These are phyloP conservation scores for Lipophrys pholis DNA, from an alignment of 2,113 vertebrate species.

Conservation along the genomic window DNA sequence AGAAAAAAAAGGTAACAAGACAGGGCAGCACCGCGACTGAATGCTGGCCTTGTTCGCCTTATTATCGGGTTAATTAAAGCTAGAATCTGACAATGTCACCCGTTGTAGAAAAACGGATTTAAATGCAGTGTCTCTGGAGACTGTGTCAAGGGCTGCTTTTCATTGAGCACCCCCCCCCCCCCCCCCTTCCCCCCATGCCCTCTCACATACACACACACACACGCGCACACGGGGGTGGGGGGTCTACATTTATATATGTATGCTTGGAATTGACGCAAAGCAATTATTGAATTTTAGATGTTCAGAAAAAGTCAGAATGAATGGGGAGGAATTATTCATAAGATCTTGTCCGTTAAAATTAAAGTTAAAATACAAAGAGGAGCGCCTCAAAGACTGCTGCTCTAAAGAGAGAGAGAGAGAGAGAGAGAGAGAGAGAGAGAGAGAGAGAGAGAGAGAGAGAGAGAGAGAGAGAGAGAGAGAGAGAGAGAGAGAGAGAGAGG, in stretches of 20 bases:
- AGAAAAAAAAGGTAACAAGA: slow-evolving; percentile 85
- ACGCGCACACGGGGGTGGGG: too few relatives aligned
- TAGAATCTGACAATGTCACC: slow-evolving; percentile 99
- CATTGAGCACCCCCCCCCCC: slow-evolving; percentile 80
- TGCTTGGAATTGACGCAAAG: slow-evolving; percentile 87
- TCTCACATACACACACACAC: too few relatives aligned
- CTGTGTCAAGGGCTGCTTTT: slow-evolving; percentile 96
- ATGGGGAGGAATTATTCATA: slow-evolving; percentile 86
- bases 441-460: too few relatives aligned
- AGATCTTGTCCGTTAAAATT: slow-evolving; percentile 80
- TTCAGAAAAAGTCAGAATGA: slow-evolving; percentile 83
- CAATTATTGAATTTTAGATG: slow-evolving; percentile 97
- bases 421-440: too few relatives aligned
- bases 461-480: background rate
- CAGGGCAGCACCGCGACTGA: slow-evolving; percentile 88
- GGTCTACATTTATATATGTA: slow-evolving; percentile 34
- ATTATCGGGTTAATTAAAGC: slow-evolving; percentile 99
- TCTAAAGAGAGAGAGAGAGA: background rate
- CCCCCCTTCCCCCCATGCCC: too few relatives aligned
- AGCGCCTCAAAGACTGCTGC: slow-evolving; percentile 84
- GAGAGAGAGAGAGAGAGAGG: slow-evolving; percentile 65
- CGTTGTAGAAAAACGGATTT: slow-evolving; percentile 99
- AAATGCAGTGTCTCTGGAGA: slow-evolving; percentile 97
- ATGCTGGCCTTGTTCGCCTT: slow-evolving; percentile 95
- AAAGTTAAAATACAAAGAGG: slow-evolving; percentile 85